A percentile compares a stretch with the other conserved stretches of the same genome.
These are phyloP conservation scores for Anthophora plumipes DNA, from an alignment of 2,888 invertebrate species.

Conservation along the genomic window DNA sequence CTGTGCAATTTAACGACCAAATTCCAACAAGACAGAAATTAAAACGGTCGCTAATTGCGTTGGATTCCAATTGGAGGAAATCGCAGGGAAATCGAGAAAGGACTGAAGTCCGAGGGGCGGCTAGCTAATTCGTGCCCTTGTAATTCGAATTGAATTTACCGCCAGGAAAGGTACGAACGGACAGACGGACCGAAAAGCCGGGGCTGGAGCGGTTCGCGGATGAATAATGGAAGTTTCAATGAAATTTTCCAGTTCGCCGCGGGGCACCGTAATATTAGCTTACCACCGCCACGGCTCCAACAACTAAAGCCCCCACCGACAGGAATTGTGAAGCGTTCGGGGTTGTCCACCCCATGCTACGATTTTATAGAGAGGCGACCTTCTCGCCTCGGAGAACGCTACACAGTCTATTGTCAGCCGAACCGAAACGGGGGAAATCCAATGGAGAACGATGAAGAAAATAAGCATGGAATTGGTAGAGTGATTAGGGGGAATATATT, in stretches of 20 bases:
- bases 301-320: slow-evolving; percentile 64
- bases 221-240: slow-evolving; percentile 84
- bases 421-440: slow-evolving; percentile 17
- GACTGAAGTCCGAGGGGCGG: slow-evolving; percentile 25
- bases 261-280: slow-evolving; percentile 84
- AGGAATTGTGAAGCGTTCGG: slow-evolving; percentile 52
- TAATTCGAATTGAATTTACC: slow-evolving; percentile 79
- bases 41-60: slow-evolving; percentile 29
- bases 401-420: slow-evolving; percentile 39
- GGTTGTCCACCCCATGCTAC: slow-evolving; percentile 59
- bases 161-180: slow-evolving; percentile 59
- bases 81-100: slow-evolving; percentile 44
- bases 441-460: slow-evolving; percentile 6
- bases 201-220: slow-evolving; percentile 68
- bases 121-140: slow-evolving; percentile 78
- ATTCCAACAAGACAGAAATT: slow-evolving; percentile 5
- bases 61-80: slow-evolving; percentile 13
- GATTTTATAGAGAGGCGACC: slow-evolving; percentile 61
- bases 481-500: slow-evolving; percentile 25
- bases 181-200: slow-evolving; percentile 43
- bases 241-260: slow-evolving; percentile 84
- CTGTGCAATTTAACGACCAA: not conserved
- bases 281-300: slow-evolving; percentile 75
- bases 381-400: slow-evolving; percentile 61
- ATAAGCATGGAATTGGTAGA: slow-evolving; percentile 29